Base-by-base conservation (phyloP, 2,888 invertebrate species). In the Zhuqinia jingwanae region DNA sequence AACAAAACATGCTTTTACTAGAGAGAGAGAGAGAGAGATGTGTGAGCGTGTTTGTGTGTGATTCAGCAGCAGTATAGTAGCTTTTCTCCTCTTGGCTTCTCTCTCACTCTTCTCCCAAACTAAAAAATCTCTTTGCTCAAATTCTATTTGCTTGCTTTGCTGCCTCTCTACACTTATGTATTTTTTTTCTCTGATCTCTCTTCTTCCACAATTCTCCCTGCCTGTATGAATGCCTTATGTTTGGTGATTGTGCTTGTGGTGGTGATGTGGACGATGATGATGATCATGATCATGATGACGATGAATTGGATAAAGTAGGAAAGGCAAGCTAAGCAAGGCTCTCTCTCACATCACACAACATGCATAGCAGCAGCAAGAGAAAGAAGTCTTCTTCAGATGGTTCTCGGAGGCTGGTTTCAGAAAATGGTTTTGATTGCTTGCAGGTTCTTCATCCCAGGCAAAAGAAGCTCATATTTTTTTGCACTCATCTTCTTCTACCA, bases 1-100 rank as follows among this genome's bases (percentile, higher is more conserved):
- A 30, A 73, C 81, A 81, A 81, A 80, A 60, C 81, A 56, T 80
- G 80, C 70, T 81, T 73, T 81, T 81, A 73, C 73, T 60, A 45
- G 22, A 73, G 36, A 58, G 47, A 68, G 27, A 53, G 27, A 76
- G 65, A 79, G 79, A 30, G 68, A 1, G 17, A 45, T 25, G 45
- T 25, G 58, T 60, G 27, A 22, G 17, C 30, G 50, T 73, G 50
- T 20, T 73, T 30, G 30, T 68, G 42, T 68, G 68, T 25, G 42
- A 15, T 42, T 60, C 5, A 73, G 36, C 30, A 56, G 75, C 36
- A 76, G 30, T 22, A 45, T 76, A 36, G 47, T 73, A 73, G 20
- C 15, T 73, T 50, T 53, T 27, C 30, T n/a, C n/a, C n/a, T n/a
- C n/a, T n/a, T n/a, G n/a, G n/a, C n/a, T n/a, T n/a, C n/a, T n/a